These are phyloP conservation scores for Festucalex cinctus DNA, from an alignment of 2,113 vertebrate genomes.

Conservation along the genomic window DNA sequence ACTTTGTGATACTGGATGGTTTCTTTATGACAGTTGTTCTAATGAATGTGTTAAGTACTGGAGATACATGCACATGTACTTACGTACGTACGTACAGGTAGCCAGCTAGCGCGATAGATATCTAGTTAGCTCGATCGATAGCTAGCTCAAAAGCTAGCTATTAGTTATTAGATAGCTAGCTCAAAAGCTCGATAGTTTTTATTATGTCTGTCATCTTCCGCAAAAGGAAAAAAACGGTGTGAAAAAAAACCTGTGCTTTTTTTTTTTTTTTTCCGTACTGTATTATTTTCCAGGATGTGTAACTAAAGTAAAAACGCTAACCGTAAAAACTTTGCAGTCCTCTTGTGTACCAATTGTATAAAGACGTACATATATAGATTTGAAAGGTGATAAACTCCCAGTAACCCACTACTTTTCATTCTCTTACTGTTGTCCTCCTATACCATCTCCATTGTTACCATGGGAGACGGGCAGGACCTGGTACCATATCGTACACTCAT, in stretches of 20 bases:
- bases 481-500: conserved; percentile 10
- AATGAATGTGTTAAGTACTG: too few species aligned
- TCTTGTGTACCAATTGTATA: background rate
- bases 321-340: background rate
- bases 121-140: background rate
- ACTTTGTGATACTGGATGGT: too few species aligned
- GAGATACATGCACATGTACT: too few species aligned
- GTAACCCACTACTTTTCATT: conserved; percentile 26
- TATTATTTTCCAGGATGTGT: conserved; percentile 2
- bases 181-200: too few species aligned
- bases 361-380: background rate
- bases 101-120: too few species aligned
- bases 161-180: too few species aligned
- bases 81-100: too few species aligned
- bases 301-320: background rate
- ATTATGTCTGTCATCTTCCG: too few species aligned
- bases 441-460: conserved; percentile 28
- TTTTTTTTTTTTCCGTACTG: background rate
- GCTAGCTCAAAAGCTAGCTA: too few species aligned
- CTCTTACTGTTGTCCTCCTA: conserved; percentile 9
- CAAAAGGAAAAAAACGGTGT: too few species aligned
- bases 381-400: conserved; percentile 26
- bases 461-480: conserved; percentile 23
- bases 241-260: background rate
- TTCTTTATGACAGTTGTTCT: too few species aligned